Base-by-base conservation (phyloP, 2,888 invertebrate species). In the Nymphalis polychloros region DNA sequence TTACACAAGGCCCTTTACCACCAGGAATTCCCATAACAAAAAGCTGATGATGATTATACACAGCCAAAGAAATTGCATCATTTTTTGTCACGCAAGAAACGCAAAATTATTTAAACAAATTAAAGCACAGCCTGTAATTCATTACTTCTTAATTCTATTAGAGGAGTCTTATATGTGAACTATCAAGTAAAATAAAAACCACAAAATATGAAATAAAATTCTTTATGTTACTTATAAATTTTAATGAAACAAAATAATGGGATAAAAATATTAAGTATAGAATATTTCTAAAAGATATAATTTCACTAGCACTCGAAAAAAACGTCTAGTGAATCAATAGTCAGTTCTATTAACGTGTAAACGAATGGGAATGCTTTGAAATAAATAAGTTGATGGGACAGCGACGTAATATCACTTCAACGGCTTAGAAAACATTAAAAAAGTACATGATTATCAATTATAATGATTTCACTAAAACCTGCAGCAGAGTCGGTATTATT, bases 161-260 rank as follows among this genome's bases (percentile, higher is more conserved):
- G 10, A 35, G 8, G 8, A 0, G 10, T 41, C 10, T 8, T 41
- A 41, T 41, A 3, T 13, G 13, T 41, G 0, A 41, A 41, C 3
- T 41, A 13, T 13, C 2, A 55, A 27, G 31, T 17, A 6, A 31
- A 31, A 55, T 31, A 31, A 27, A 53, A 55, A 27, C 46, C 16
- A 41, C n/a, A 41, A 17, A 62, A 41, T 41, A n/a, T 63, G 8
- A 73, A 80, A 76, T 73, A 76, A 78, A 81, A 77, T 47, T 50
- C 64, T 19, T 78, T 81, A 55, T 76, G 73, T 78, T 79, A 79
- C 80, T 86, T 74, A 78, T 84, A 85, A 82, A 79, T 78, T 89
- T 89, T 90, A 90, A 87, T 90, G 81, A 88, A 88, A 86, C 87
- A 90, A 91, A 92, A 89, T 89, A 90, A 90, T 88, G 87, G 85